phyloP scores from a whole-genome alignment of 2,797 vertebrate genomes.

The Artibeus lituratus region DNA sequence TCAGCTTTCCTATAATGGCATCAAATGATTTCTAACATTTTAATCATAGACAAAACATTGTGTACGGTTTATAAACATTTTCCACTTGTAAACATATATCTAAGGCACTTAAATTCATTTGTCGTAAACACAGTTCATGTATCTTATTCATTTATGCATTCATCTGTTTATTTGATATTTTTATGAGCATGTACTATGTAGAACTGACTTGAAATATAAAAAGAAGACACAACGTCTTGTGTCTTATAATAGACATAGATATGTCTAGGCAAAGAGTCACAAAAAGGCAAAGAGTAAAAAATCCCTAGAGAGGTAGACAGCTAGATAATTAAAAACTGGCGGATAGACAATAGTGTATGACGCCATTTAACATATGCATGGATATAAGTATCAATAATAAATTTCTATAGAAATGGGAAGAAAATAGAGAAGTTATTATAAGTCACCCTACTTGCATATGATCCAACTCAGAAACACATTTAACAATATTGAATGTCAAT shows the following conservation, averaged over 20 bases:
- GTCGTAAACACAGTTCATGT: neutral
- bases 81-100: neutral
- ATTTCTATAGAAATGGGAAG: neutral
- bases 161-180: neutral
- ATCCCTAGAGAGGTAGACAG: neutral
- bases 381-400: neutral
- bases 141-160: neutral
- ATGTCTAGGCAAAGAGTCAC: neutral
- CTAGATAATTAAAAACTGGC: neutral
- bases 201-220: neutral
- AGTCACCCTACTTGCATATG: neutral
- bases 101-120: neutral
- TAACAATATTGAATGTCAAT: neutral
- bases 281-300: no score
- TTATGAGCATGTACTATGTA: neutral
- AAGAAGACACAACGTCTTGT: neutral
- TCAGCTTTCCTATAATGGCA: neutral
- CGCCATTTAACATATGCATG: neutral
- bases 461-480: neutral
- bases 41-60: neutral
- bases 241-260: neutral
- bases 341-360: neutral
- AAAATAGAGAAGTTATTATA: neutral
- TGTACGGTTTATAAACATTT: neutral
- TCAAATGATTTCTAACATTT: neutral